phyloP scores from a whole-genome alignment of 2,113 vertebrate species.

The Ictalurus punctatus region DNA sequence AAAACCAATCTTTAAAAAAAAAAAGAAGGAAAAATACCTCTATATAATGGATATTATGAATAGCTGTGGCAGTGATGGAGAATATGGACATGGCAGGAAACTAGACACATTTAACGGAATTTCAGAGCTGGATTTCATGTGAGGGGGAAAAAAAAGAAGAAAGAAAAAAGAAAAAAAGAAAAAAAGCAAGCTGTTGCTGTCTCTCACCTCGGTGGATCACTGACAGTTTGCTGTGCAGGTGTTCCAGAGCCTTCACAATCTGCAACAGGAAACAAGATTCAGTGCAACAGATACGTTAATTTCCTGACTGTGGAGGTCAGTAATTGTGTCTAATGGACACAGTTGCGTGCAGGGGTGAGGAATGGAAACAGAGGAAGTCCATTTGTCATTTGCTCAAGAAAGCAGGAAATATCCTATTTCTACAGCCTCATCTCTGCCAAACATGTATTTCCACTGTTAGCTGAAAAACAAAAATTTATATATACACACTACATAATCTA shows the following conservation, averaged over 20 bases:
- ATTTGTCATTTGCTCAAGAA: background rate
- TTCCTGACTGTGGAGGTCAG: background rate
- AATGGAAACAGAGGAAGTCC: background rate
- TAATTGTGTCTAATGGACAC: background rate
- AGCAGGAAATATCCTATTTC: conserved; percentile 16
- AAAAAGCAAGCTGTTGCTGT: background rate
- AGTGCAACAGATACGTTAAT: conserved; percentile 32
- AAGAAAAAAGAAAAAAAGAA: background rate
- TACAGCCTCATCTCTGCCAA: background rate
- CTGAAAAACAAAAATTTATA: background rate
- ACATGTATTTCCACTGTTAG: background rate
- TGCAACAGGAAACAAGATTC: conserved; percentile 64
- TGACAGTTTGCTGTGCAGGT: conserved; percentile 95
- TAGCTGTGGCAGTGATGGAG: background rate
- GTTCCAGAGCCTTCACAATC: conserved; percentile 96
- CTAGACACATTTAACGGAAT: background rate
- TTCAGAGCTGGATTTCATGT: background rate
- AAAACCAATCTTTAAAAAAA: background rate
- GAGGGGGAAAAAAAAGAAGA: too few species aligned
- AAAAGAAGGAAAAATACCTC: background rate
- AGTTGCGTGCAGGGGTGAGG: background rate
- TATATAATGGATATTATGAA: background rate
- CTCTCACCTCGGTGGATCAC: conserved; percentile 95
- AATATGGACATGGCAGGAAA: background rate
- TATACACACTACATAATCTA: too few species aligned